Percentiles rank a stretch among this genome's conserved stretches.
Conservation (phyloP, 1,140 invertebrate species). For the Brachionus paranguensis region DNA sequence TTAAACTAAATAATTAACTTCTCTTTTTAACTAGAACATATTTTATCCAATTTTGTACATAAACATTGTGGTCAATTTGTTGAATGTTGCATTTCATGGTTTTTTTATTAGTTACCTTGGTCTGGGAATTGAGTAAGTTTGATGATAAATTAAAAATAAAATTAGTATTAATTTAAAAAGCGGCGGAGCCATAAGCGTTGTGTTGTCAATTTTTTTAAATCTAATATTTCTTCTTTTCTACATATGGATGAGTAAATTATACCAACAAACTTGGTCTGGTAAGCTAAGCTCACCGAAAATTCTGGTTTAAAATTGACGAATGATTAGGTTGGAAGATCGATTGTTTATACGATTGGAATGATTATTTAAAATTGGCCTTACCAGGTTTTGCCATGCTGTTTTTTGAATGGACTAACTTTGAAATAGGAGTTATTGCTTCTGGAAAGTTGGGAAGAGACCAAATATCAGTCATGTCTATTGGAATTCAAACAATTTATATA, state of each 20-base stretch:
- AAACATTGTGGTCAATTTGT: neutral
- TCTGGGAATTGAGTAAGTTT: neutral
- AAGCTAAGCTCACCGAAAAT: neutral
- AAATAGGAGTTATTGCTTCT: constrained; percentile 1
- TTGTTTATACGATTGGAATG: constrained; percentile 14
- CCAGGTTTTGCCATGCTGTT: constrained; percentile 28
- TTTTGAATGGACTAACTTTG: constrained; percentile 38
- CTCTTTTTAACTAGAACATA: neutral
- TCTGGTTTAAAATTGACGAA: neutral
- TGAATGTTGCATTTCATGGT: neutral
- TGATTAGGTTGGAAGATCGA: constrained; percentile 7
- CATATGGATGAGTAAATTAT: neutral
- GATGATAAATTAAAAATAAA: neutral
- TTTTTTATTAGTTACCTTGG: neutral
- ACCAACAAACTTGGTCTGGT: constrained; percentile 2
- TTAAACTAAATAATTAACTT: neutral
- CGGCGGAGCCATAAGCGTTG: neutral
- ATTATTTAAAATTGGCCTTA: constrained; percentile 11
- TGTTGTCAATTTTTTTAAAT: neutral
- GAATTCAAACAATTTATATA: constrained; percentile 34
- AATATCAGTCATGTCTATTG: constrained; percentile 20
- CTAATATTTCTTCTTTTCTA: neutral
- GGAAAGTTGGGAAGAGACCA: neutral
- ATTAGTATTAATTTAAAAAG: neutral
- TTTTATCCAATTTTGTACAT: constrained; percentile 33